These are phyloP conservation scores for Pterois miles DNA, from an alignment of 2,797 vertebrate genomes.

Conservation along the genomic window DNA sequence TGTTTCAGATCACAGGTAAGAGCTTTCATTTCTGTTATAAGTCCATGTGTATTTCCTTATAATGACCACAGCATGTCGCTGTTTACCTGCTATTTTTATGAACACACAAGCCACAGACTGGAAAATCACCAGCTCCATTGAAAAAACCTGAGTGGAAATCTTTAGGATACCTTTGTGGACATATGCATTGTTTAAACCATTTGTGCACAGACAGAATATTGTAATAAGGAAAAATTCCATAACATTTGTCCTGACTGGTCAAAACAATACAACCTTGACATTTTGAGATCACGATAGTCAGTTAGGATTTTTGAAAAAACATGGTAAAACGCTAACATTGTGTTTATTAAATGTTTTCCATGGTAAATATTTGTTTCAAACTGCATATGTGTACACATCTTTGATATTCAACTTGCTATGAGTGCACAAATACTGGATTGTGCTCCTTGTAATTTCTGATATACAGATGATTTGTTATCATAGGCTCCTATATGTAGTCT, in stretches of 20 bases:
- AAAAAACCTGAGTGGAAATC: not conserved
- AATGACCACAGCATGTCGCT: conserved; percentile 26
- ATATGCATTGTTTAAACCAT: not conserved
- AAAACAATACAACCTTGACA: not conserved
- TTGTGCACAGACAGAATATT: not conserved
- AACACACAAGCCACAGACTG: not conserved
- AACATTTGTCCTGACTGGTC: too few species aligned
- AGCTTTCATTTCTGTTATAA: not conserved
- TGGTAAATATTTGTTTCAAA: not conserved
- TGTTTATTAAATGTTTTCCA: not conserved
- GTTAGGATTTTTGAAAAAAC: not conserved
- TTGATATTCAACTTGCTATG: too few species aligned
- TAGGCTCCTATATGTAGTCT: too few species aligned
- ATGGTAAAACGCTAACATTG: not conserved
- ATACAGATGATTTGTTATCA: too few species aligned
- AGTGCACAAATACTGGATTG: too few species aligned
- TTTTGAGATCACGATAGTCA: not conserved
- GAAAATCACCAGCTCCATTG: conserved; percentile 32
- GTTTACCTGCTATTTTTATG: not conserved
- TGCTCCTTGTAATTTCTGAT: too few species aligned
- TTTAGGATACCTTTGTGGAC: not conserved
- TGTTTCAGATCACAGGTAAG: not conserved
- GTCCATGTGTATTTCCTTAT: not conserved
- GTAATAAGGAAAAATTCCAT: accelerated
- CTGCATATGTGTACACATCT: not conserved